Conservation (phyloP, 2,113 vertebrate genomes). For the Aspidoscelis tigris region DNA sequence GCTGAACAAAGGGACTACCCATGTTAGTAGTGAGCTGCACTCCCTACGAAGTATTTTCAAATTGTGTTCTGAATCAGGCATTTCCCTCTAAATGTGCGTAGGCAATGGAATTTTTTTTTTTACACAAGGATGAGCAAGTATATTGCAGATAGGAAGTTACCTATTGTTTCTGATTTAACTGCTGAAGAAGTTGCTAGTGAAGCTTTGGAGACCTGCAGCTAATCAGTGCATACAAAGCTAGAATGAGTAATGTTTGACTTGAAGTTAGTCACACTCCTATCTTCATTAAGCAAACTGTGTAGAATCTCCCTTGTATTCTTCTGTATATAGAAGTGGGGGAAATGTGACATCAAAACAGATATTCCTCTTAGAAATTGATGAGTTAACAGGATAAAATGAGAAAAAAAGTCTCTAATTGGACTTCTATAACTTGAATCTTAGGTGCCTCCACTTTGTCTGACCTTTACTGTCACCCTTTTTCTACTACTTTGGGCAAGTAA, state of each 20-base stretch:
- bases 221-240: neutral
- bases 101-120: neutral
- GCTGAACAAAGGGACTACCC: too few relatives aligned
- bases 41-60: too few relatives aligned
- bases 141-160: neutral
- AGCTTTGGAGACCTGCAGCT: neutral
- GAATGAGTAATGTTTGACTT: neutral
- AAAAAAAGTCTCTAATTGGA: slow-evolving; percentile 34
- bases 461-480: slow-evolving; percentile 16
- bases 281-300: neutral
- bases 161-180: neutral
- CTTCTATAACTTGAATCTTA: slow-evolving; percentile 44
- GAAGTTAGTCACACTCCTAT: neutral
- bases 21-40: too few relatives aligned
- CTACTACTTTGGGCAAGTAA: slow-evolving; percentile 10
- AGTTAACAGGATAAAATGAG: slow-evolving; percentile 56
- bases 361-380: slow-evolving; percentile 66
- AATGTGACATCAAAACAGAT: neutral
- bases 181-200: neutral
- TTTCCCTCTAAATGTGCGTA: neutral
- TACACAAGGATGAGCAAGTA: neutral
- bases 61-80: too few relatives aligned
- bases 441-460: slow-evolving; percentile 26
- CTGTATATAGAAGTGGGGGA: neutral
- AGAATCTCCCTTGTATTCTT: neutral